These are phyloP conservation scores for Drosophila obscura DNA, from an alignment of 1,140 invertebrate species.

Conservation along the genomic window DNA sequence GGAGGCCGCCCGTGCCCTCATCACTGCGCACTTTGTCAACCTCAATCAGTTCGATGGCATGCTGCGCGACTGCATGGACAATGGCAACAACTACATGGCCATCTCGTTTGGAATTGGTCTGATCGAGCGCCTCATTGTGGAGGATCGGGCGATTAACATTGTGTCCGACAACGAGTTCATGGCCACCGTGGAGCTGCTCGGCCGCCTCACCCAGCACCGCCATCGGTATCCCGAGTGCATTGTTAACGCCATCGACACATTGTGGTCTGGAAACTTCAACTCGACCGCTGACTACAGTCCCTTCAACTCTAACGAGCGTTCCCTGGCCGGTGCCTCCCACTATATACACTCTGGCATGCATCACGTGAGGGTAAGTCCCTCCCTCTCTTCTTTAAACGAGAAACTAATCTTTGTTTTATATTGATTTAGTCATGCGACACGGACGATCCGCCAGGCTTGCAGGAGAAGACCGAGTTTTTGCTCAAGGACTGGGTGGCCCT, in stretches of 20 bases:
- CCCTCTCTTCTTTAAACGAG: neutral
- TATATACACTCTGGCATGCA: slow-evolving; percentile 97
- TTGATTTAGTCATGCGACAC: slow-evolving; percentile 88
- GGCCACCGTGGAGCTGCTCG: slow-evolving; percentile 92
- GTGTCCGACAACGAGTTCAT: slow-evolving; percentile 93
- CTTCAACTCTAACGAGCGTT: slow-evolving; percentile 88
- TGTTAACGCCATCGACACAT: slow-evolving; percentile 89
- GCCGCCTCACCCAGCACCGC: slow-evolving; percentile 89
- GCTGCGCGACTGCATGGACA: slow-evolving; percentile 94
- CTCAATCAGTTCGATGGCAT: slow-evolving; percentile 92
- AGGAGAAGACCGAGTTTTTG: slow-evolving; percentile 97
- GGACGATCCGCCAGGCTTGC: slow-evolving; percentile 95
- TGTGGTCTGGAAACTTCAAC: slow-evolving; percentile 89
- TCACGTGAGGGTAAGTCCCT: slow-evolving; percentile 87
- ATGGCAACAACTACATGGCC: slow-evolving; percentile 92
- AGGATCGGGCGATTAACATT: slow-evolving; percentile 91
- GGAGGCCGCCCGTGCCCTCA: slow-evolving; percentile 95
- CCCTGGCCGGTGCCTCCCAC: slow-evolving; percentile 90
- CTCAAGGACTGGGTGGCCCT: slow-evolving; percentile 97
- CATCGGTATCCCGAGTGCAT: slow-evolving; percentile 92
- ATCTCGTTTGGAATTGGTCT: slow-evolving; percentile 96
- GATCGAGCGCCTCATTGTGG: slow-evolving; percentile 93
- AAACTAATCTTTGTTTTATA: neutral
- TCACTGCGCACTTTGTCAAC: slow-evolving; percentile 89
- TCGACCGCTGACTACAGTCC: slow-evolving; percentile 83